A percentile compares a stretch with the other conserved stretches of the same genome.
Evolutionary conservation across 2,113 vertebrate genomes (phyloP).

Genomic region (Peromyscus californicus): DNA sequence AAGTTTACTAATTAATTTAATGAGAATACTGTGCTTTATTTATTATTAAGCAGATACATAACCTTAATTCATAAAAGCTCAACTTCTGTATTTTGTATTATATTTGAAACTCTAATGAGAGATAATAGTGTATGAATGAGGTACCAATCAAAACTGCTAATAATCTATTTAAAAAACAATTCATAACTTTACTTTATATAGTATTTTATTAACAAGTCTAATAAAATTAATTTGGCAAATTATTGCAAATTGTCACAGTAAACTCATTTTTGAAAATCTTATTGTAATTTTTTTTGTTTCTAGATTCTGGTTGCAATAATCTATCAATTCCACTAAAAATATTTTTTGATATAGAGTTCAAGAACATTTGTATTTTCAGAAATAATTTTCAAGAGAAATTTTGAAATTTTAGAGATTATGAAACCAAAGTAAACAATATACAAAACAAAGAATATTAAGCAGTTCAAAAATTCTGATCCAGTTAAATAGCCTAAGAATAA

Average conservation of each 20-base stretch:
- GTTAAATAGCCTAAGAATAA: not conserved
- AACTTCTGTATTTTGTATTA: not conserved
- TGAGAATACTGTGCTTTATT: not conserved
- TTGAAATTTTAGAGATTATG: not conserved
- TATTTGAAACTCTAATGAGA: not conserved
- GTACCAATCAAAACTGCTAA: not conserved
- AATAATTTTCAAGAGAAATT: not conserved
- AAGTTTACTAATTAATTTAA: not conserved
- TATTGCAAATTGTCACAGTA: not conserved
- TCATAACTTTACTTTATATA: not conserved
- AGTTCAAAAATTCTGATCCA: not conserved
- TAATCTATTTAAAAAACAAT: not conserved
- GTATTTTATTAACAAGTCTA: not conserved
- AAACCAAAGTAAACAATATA: not conserved
- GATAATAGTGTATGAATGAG: not conserved
- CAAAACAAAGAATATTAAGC: not conserved
- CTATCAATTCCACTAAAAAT: not conserved
- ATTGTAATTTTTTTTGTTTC: not conserved
- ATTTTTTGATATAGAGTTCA: not conserved
- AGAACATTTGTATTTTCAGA: not conserved
- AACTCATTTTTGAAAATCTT: not conserved
- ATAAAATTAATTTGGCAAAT: slow-evolving; percentile 6
- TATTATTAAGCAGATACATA: not conserved
- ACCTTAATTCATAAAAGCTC: fast-evolving
- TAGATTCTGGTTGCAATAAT: not conserved